These are phyloP conservation scores for Phrixothrix hirtus DNA, from an alignment of 2,888 invertebrate species.

Conservation along the genomic window DNA sequence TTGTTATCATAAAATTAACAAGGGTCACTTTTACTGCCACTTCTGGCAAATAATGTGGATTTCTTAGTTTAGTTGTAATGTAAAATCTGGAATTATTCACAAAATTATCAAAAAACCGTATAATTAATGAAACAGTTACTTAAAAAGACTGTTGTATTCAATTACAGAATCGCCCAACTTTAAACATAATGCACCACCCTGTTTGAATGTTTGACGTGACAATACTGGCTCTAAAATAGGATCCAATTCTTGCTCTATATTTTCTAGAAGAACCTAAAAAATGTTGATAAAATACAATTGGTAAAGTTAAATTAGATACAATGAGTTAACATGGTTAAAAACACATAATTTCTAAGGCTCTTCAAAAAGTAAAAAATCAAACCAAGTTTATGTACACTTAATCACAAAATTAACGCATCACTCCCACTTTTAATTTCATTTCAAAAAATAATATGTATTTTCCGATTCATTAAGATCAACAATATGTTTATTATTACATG, in stretches of 20 bases:
- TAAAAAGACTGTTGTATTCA: slow-evolving; percentile 85
- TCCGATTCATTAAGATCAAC: too few species aligned
- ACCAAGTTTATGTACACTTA: too few species aligned
- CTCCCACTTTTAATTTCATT: too few species aligned
- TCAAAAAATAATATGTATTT: too few species aligned
- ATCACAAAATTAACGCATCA: too few species aligned
- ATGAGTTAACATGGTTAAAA: too few species aligned
- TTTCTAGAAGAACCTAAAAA: slow-evolving; percentile 78
- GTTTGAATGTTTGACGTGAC: slow-evolving; percentile 88
- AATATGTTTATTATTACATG: too few species aligned
- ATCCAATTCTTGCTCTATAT: slow-evolving; percentile 89
- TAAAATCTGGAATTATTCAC: slow-evolving; percentile 67
- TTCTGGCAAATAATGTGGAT: slow-evolving; percentile 94
- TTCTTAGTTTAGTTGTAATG: slow-evolving; percentile 89
- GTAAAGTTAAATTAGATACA: background rate
- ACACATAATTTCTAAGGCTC: too few species aligned
- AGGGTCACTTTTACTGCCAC: slow-evolving; percentile 89
- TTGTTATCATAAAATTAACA: slow-evolving; percentile 91
- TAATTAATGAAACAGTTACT: too few species aligned
- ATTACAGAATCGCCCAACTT: slow-evolving; percentile 89
- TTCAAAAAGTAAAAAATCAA: too few species aligned
- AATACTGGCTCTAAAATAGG: slow-evolving; percentile 88
- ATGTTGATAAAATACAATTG: background rate
- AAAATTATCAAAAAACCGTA: background rate
- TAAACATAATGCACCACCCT: slow-evolving; percentile 83